Evolutionary conservation across 2,797 vertebrate genomes (phyloP), one percentile per base, ranked within the genome.

Genomic region (Siniperca scherzeri): DNA sequence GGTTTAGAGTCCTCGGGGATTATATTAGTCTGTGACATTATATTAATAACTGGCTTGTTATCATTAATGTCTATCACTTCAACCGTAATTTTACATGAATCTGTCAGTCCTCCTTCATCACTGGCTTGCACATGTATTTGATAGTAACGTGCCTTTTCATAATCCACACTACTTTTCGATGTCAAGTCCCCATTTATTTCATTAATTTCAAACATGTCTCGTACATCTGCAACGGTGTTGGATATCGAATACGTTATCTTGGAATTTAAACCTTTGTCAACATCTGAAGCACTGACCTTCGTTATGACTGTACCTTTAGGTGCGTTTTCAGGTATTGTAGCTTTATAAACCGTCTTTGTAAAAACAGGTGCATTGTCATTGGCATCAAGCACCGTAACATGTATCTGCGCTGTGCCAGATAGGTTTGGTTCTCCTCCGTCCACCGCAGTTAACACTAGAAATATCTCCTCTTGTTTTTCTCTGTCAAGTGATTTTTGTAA

Each of bases 31-130:
- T 90, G 74, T 12, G 91, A 92, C 70, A 91, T 88, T 1, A 97
- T 27, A 3, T 91, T 91, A 52, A 97, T 76, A 0, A 80, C 69
- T 14, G 96, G 96, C 0, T n/a, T 83, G 7, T 96, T 96, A 80
- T 97, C 96, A 2, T 97, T 97, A 36, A 92, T 88, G 14, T 96
- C 96, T 7, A 92, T 52, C 10, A 96, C 84, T 14, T 96, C 93
- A 12, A 97, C 77, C 0, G 53, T 78, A 5, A 88, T 3, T 21
- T 95, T 81, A 74, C 95, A 94, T 0, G 96, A 91, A 0, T 93
- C 73, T 0, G 85, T 62, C 5, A 95, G 82, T 0, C 96, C 95
- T 0, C 96, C 95, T 0, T 93, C 88, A 0, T 96, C 96, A 38
- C 65, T 94, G 0, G 95, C 96, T 52, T 94, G 94, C 19, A 96